A percentile compares a stretch with the other conserved stretches of the same genome.
These are phyloP conservation scores for Pocota personata DNA, from an alignment of 2,888 invertebrate genomes.

Conservation along the genomic window DNA sequence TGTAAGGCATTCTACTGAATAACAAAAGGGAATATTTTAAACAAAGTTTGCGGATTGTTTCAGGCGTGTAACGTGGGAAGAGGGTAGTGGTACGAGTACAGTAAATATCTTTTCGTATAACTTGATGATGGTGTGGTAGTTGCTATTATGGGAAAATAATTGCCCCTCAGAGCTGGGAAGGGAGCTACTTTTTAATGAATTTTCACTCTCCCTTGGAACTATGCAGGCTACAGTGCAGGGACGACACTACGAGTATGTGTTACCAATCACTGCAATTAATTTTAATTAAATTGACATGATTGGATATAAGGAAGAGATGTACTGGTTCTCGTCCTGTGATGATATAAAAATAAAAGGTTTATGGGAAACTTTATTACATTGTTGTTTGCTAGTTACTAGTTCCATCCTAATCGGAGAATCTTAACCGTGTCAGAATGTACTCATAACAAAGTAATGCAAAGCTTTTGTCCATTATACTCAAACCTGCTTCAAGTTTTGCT, in stretches of 20 bases:
- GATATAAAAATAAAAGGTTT: no score
- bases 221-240: neutral
- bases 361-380: no score
- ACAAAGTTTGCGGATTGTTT: constrained; percentile 34
- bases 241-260: neutral
- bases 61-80: neutral
- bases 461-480: neutral
- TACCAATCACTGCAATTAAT: constrained; percentile 32
- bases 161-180: neutral
- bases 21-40: constrained; percentile 22
- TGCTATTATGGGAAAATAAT: constrained; percentile 27
- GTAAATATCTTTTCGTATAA: neutral
- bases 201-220: neutral
- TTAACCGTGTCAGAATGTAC: no score
- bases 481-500: neutral
- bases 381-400: no score
- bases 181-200: neutral
- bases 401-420: no score
- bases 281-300: constrained; percentile 33
- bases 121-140: neutral
- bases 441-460: neutral
- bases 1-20: constrained; percentile 18
- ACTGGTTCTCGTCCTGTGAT: neutral
- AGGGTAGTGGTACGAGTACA: neutral
- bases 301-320: neutral